Evolutionary conservation across 37 sponge, comb jelly and placozoan species (phyloP).

Genomic region (Haliclona indistincta): DNA sequence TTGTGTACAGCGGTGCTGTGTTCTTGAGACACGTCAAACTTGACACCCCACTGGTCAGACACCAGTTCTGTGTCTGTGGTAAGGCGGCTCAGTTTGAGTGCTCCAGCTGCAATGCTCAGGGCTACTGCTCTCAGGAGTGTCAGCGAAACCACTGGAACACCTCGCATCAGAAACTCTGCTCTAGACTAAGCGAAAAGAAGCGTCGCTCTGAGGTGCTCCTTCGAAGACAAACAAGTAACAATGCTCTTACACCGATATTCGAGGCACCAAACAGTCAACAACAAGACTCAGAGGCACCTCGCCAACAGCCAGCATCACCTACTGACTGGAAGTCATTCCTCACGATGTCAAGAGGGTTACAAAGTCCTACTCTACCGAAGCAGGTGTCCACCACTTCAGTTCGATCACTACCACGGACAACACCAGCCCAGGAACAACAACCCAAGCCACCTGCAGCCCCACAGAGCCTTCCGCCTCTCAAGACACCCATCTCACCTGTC

Average conservation of each 20-base stretch:
- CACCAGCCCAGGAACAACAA: neutral
- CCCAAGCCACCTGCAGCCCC: neutral
- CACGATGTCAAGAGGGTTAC: neutral
- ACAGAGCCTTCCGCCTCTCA: neutral
- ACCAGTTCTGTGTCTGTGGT: constrained; percentile 80
- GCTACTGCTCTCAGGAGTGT: constrained; percentile 83
- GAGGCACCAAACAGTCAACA: neutral
- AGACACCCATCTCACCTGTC: no score
- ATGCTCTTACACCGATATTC: neutral
- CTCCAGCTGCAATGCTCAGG: constrained; percentile 65
- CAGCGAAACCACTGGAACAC: constrained; percentile 63
- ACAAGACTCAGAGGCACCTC: neutral
- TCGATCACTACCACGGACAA: neutral
- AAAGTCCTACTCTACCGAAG: neutral
- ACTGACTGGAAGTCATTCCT: constrained; percentile 44
- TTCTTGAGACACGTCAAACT: constrained; percentile 47
- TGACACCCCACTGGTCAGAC: constrained; percentile 21
- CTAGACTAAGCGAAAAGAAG: constrained; percentile 62
- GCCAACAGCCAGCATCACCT: constrained; percentile 4
- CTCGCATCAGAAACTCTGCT: constrained; percentile 74
- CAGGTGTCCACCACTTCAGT: no score
- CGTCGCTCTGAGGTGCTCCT: constrained; percentile 45
- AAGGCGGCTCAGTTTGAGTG: constrained; percentile 85
- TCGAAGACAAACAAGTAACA: constrained; percentile 1
- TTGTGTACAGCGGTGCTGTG: constrained; percentile 66